These are phyloP conservation scores for Rhorus exstirpatorius DNA, from an alignment of 2,888 invertebrate genomes.

Conservation along the genomic window DNA sequence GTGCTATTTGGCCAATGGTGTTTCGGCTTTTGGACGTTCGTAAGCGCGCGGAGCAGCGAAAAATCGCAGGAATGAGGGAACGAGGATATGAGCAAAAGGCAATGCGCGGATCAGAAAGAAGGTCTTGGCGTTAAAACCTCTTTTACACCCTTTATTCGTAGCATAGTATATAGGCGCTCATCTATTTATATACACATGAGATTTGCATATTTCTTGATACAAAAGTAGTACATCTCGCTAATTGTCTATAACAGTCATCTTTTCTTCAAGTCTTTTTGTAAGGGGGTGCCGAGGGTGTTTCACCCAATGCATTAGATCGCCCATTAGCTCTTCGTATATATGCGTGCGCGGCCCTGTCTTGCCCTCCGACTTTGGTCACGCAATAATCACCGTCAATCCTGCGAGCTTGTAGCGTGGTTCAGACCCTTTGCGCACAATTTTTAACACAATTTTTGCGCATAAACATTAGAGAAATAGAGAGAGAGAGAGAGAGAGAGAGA, in stretches of 20 bases:
- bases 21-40: slow-evolving; percentile 22
- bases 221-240: not conserved
- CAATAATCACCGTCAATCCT: slow-evolving; percentile 64
- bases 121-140: not conserved
- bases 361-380: slow-evolving; percentile 59
- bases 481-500: slow-evolving; percentile 16
- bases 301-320: slow-evolving; percentile 36
- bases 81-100: slow-evolving; percentile 12
- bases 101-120: not conserved
- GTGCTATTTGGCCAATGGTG: not conserved
- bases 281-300: slow-evolving; percentile 63
- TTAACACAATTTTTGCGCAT: slow-evolving; percentile 41
- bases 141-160: not conserved
- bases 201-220: not conserved
- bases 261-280: slow-evolving; percentile 36
- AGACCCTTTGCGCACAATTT: slow-evolving; percentile 49
- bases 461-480: slow-evolving; percentile 20
- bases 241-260: slow-evolving; percentile 19
- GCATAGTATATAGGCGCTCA: not conserved
- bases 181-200: not conserved
- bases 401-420: slow-evolving; percentile 37
- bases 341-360: slow-evolving; percentile 25
- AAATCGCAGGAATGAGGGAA: slow-evolving; percentile 23
- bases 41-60: slow-evolving; percentile 45
- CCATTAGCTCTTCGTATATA: slow-evolving; percentile 14